Base-by-base conservation (phyloP, 2,888 invertebrate genomes). In the Scaptomyza tumidula region DNA sequence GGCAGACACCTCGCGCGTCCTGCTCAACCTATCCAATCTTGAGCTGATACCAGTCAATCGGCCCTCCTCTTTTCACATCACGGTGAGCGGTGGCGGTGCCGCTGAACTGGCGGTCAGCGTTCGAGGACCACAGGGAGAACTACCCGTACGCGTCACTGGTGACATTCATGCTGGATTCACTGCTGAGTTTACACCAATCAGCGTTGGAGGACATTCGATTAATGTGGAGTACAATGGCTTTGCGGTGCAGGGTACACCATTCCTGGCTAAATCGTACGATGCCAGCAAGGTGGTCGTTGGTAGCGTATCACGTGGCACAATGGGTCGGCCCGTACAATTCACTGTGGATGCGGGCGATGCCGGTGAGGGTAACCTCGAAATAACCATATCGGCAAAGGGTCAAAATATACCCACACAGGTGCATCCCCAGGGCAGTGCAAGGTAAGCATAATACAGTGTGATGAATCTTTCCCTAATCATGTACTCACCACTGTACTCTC, bases 341-440 rank as follows among this genome's bases (percentile, higher is more conserved):
- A 97, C 97, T 16, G 98, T 99, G 55, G 98, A 99, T 92, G 98
- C 98, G 3, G 97, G 97, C 73, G 96, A 98, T 91, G 98, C 99
- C 49, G 99, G 99, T 10, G 99, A 99, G 93, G 99, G 99, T 56
- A 98, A 98, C 92, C 93, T 99, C 78, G 99, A 99, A 93, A 99
- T 99, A 79, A 98, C 98, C 50, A 98, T 99, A 82, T 97, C 97
- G 71, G 97, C 98, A 45, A 94, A 97, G 91, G 97, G 98, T 57
- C 94, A 97, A 73, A 97, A 98, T 91, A 98, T 98, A 88, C 98
- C 98, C 52, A 98, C 98, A 57, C 98, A 98, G 94, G 98, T 98
- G 48, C 97, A 97, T 91, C 97, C 98, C 9, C 96, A 98, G 92
- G 98, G 98, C 89, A 96, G 96, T 91, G 96, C 92, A 83, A 92